Evolutionary conservation across 1,140 invertebrate genomes (phyloP).

Genomic region (Diabrotica virgifera): DNA sequence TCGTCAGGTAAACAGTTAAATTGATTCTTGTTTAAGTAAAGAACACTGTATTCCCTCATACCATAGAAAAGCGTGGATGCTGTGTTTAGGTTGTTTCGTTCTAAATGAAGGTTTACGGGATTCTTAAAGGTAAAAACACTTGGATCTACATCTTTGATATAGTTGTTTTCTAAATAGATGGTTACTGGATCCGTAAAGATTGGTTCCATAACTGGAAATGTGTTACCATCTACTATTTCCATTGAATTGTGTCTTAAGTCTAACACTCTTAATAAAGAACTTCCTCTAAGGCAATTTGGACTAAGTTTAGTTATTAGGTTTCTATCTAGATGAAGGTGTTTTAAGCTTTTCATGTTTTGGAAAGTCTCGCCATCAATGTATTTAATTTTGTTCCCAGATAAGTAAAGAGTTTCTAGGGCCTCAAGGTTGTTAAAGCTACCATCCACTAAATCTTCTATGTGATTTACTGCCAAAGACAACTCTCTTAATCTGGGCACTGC

Average conservation of each 20-base stretch:
- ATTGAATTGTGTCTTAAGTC: constrained; percentile 23
- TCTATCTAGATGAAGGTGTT: constrained; percentile 29
- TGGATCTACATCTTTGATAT: constrained; percentile 14
- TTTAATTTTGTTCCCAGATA: constrained; percentile 31
- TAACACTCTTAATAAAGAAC: constrained; percentile 15
- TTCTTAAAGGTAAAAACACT: constrained; percentile 12
- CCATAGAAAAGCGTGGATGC: constrained; percentile 5
- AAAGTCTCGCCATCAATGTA: constrained; percentile 28
- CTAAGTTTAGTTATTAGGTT: constrained; percentile 26
- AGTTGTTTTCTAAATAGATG: constrained; percentile 21
- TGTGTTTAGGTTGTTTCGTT: constrained; percentile 14
- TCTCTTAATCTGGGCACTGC: constrained; percentile 26
- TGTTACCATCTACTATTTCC: background rate
- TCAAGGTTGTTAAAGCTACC: constrained; percentile 28
- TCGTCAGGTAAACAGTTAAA: constrained; percentile 26
- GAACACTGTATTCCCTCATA: constrained; percentile 19
- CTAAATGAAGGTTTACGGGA: constrained; percentile 23
- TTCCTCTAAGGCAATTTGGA: constrained; percentile 20
- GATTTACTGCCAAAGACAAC: constrained; percentile 34
- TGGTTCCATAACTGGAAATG: constrained; percentile 21
- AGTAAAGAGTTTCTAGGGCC: constrained; percentile 25
- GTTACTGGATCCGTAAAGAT: background rate
- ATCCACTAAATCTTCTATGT: constrained; percentile 21
- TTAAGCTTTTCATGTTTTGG: constrained; percentile 21
- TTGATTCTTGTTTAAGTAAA: constrained; percentile 25